Evolutionary conservation across 2,797 vertebrate species (phyloP), one percentile per base, ranked within the genome.

Genomic region (Rhodeus uyekii): DNA sequence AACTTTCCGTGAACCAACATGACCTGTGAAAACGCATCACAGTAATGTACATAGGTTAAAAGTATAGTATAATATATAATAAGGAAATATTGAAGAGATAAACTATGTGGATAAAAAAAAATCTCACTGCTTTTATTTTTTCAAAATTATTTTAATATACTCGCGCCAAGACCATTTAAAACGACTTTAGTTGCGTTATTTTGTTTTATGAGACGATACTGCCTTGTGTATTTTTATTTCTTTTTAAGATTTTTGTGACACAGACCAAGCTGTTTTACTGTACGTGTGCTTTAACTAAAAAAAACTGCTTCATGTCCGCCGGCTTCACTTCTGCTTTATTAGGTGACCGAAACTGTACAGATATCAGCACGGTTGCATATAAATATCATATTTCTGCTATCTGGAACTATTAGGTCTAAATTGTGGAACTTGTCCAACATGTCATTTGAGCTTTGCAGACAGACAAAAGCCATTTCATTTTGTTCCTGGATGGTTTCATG

Each of bases 51-150:
- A 95, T 94, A 95, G 73, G 87, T 90, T 90, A 89, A 92, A 89
- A 92, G 92, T 93, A 94, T 93, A 94, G 91, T 93, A 92, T 94
- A 94, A 94, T 94, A 94, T 95, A 95, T 94, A 91, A 92, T 89
- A 90, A 91, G 89, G 89, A 91, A 91, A 92, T 92, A 90, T 87
- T 92, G 87, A 91, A 91, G 90, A 88, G 68, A 81, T 79, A 85
- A 80, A 76, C 24, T 75, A 76, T 75, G 80, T 76, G 69, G 63
- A 53, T n/a, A n/a, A n/a, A 65, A 82, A 80, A 58, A 83, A 39
- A 84, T 34, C 65, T 84, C 71, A 55, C 81, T 83, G 82, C 77
- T 55, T 74, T 84, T 88, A 78, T 90, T 90, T 89, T 82, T 75
- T 24, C 67, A 89, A 85, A 91, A 86, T 89, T 90, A 88, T 79